phyloP scores from a whole-genome alignment of 2,888 invertebrate species.

The Pterobdella sp. region DNA sequence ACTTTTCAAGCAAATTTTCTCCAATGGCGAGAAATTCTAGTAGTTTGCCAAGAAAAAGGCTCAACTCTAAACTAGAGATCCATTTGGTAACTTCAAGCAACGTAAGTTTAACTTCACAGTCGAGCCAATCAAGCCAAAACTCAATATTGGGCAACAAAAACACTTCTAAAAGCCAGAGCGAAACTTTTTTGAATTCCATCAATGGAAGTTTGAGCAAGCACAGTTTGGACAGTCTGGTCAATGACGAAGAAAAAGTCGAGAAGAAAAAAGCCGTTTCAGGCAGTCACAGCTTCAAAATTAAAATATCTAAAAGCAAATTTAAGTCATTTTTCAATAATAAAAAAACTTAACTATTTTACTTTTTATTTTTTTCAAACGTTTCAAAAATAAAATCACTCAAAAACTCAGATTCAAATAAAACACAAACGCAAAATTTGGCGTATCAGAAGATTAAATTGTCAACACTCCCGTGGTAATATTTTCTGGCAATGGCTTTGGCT shows the following conservation, averaged over 20 bases:
- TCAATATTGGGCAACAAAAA: background rate
- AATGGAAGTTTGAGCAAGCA: conserved; percentile 19
- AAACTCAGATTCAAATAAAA: background rate
- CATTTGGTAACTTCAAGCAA: conserved; percentile 14
- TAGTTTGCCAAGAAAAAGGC: conserved; percentile 15
- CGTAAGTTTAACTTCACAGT: conserved; percentile 21
- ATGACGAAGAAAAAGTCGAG: background rate
- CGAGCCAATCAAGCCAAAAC: background rate
- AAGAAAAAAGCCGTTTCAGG: conserved; percentile 2
- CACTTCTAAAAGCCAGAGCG: conserved; percentile 28
- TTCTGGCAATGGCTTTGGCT: conserved; percentile 30
- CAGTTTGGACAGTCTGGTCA: conserved; percentile 23
- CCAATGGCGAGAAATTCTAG: conserved; percentile 4
- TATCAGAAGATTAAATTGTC: conserved; percentile 20
- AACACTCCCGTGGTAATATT: conserved; percentile 28
- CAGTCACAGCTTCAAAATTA: conserved; percentile 23
- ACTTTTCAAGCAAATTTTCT: background rate
- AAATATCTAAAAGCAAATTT: conserved; percentile 10
- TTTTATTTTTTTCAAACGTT: background rate
- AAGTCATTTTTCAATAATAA: background rate
- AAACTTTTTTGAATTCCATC: conserved; percentile 20
- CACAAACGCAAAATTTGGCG: conserved; percentile 9
- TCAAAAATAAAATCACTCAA: background rate
- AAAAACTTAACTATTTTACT: background rate
- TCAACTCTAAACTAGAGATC: conserved; percentile 12